Evolutionary conservation across 1,140 invertebrate genomes (phyloP).

Genomic region (Charaxes varanes): DNA sequence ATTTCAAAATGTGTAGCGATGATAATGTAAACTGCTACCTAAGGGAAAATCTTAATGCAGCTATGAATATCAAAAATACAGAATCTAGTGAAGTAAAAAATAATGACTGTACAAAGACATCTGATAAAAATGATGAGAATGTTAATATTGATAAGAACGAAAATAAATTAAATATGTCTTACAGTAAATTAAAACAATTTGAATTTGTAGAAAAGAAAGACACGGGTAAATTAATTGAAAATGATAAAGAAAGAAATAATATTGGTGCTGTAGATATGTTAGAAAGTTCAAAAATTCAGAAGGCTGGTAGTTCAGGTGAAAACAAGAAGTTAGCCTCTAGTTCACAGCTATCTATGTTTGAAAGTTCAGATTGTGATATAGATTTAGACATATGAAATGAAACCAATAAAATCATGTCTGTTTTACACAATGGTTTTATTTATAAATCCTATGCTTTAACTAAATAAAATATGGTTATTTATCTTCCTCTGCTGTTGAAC

Average conservation of each 20-base stretch:
- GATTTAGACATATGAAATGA: conserved; percentile 59
- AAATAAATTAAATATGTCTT: conserved; percentile 25
- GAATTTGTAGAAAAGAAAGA: conserved; percentile 45
- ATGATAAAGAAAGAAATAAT: conserved; percentile 10
- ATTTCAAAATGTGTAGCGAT: conserved; percentile 41
- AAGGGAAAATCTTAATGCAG: too few species aligned
- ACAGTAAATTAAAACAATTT: conserved; percentile 59
- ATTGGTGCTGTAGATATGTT: conserved; percentile 1
- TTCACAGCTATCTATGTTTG: conserved; percentile 69
- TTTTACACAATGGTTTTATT: not conserved
- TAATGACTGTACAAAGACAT: conserved; percentile 1
- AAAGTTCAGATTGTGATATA: conserved; percentile 67
- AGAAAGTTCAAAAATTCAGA: conserved; percentile 13
- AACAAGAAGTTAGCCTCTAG: conserved; percentile 27
- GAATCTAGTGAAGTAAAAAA: conserved; percentile 14
- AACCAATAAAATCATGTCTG: conserved; percentile 5
- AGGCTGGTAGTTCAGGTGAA: conserved; percentile 9
- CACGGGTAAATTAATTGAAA: conserved; percentile 31
- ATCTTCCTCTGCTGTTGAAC: conserved; percentile 28
- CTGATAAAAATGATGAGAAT: conserved; percentile 9
- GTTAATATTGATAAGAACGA: conserved; percentile 8
- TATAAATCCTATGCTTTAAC: conserved; percentile 8
- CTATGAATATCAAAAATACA: too few species aligned
- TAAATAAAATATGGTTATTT: conserved; percentile 16
- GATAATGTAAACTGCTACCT: conserved; percentile 3